A percentile compares a stretch with the other conserved stretches of the same genome.
Evolutionary conservation across 2,888 invertebrate species (phyloP).

Genomic region (Hanleya hanleyi): DNA sequence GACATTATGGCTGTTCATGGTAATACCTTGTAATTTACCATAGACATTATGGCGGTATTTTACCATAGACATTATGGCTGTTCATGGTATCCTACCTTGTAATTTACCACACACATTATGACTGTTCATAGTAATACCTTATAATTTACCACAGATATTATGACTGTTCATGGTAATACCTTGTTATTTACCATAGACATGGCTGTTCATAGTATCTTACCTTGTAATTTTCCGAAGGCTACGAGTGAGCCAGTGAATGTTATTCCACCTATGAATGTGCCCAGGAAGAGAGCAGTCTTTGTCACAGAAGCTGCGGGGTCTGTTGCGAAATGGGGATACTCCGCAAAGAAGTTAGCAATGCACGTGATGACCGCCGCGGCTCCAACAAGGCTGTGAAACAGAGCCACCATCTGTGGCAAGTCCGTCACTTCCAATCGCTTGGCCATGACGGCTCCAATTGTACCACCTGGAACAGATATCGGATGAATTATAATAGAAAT

Average conservation of each 20-base stretch:
- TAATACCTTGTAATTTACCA: too few relatives aligned
- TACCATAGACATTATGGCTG: too few relatives aligned
- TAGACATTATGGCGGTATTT: too few relatives aligned
- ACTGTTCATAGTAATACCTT: too few relatives aligned
- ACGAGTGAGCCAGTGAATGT: constrained; percentile 91
- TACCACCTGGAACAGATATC: constrained; percentile 80
- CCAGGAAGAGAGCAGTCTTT: constrained; percentile 89
- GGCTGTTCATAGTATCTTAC: constrained; percentile 52
- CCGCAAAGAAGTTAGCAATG: constrained; percentile 87
- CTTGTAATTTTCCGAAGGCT: constrained; percentile 92
- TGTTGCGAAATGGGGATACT: constrained; percentile 86
- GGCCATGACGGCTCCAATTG: constrained; percentile 85
- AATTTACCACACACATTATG: too few relatives aligned
- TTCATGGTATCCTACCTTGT: too few relatives aligned
- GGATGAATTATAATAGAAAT: too few relatives aligned
- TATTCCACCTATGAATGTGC: constrained; percentile 91
- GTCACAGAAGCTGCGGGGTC: constrained; percentile 84
- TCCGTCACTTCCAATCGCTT: constrained; percentile 85
- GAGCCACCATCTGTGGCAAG: constrained; percentile 91
- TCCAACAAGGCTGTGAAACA: constrained; percentile 89
- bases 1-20: too few relatives aligned
- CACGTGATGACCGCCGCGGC: constrained; percentile 91
- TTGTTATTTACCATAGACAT: too few relatives aligned
- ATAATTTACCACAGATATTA: not conserved
- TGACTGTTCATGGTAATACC: too few relatives aligned